Percentiles rank a stretch among this genome's conserved stretches.
phyloP scores from a whole-genome alignment of 2,888 invertebrate species.

The Nomada ferruginata region DNA sequence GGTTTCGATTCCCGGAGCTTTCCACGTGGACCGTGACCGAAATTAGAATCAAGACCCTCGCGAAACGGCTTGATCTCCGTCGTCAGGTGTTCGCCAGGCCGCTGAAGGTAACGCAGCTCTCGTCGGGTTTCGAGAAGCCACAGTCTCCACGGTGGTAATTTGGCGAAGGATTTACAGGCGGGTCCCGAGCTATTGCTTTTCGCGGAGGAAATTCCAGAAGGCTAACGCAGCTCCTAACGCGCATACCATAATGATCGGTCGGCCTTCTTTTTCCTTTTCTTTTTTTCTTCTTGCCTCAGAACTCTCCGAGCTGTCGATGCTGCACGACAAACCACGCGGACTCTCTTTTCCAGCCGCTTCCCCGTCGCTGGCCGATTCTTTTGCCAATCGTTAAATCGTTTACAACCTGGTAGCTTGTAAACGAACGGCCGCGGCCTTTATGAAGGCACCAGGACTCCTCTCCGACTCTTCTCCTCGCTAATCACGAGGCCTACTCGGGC shows the following conservation, averaged over 20 bases:
- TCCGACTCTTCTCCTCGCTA: slow-evolving; percentile 37
- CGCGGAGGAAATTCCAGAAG: slow-evolving; percentile 74
- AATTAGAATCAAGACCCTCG: neutral
- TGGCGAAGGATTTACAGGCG: slow-evolving; percentile 66
- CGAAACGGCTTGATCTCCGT: neutral
- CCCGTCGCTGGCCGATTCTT: slow-evolving; percentile 59
- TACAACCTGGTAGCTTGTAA: slow-evolving; percentile 71
- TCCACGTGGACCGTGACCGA: slow-evolving; percentile 9
- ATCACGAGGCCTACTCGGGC: slow-evolving; percentile 39
- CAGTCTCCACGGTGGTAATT: slow-evolving; percentile 46
- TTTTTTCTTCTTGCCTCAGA: slow-evolving; percentile 57
- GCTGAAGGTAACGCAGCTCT: neutral
- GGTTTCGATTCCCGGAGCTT: slow-evolving; percentile 2
- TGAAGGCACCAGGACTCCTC: neutral
- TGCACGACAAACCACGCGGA: slow-evolving; percentile 54
- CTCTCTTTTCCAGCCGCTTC: slow-evolving; percentile 7
- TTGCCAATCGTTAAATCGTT: slow-evolving; percentile 74
- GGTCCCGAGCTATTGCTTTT: slow-evolving; percentile 71
- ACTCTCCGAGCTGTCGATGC: slow-evolving; percentile 58
- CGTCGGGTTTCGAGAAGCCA: neutral
- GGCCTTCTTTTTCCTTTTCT: neutral
- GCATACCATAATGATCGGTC: slow-evolving; percentile 73
- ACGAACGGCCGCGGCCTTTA: slow-evolving; percentile 46
- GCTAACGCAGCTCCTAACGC: slow-evolving; percentile 67
- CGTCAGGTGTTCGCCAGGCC: neutral